phyloP scores from a whole-genome alignment of 2,888 invertebrate genomes.

The Drosophila testacea region DNA sequence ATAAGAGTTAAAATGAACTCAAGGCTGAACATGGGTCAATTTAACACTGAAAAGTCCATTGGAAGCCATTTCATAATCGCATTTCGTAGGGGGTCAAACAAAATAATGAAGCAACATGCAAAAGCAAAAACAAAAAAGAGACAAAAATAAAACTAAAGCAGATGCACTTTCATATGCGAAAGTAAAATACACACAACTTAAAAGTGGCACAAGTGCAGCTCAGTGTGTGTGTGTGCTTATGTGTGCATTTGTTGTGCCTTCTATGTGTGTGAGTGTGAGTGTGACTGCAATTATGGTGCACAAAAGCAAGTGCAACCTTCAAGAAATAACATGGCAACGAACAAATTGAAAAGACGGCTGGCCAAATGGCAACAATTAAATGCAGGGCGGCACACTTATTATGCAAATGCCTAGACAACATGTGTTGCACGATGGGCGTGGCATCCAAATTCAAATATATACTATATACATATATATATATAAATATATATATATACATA shows the following conservation, averaged over 20 bases:
- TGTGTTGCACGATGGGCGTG: conserved; percentile 29
- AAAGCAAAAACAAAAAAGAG: conserved; percentile 23
- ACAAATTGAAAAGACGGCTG: conserved; percentile 49
- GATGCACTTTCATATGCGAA: conserved; percentile 66
- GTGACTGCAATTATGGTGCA: conserved; percentile 25
- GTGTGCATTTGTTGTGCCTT: too few species aligned
- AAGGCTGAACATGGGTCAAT: conserved; percentile 39
- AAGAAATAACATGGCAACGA: conserved; percentile 41
- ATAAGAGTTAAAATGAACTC: conserved; percentile 27
- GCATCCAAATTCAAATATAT: conserved; percentile 17
- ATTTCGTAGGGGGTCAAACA: conserved; percentile 8
- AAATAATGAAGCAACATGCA: conserved; percentile 15
- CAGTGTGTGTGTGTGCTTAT: neutral
- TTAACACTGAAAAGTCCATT: conserved; percentile 16
- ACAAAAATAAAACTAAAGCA: conserved; percentile 18
- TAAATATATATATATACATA: neutral
- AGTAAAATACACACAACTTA: conserved; percentile 32
- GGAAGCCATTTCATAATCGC: conserved; percentile 48
- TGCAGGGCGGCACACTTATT: conserved; percentile 49
- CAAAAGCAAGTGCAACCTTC: conserved; percentile 43
- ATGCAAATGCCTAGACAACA: conserved; percentile 50
- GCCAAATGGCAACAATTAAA: conserved; percentile 53
- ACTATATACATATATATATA: neutral
- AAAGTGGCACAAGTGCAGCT: conserved; percentile 62
- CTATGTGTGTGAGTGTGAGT: neutral